Base-by-base conservation (phyloP, 2,113 vertebrate genomes). In the Cheirogaleus medius region DNA sequence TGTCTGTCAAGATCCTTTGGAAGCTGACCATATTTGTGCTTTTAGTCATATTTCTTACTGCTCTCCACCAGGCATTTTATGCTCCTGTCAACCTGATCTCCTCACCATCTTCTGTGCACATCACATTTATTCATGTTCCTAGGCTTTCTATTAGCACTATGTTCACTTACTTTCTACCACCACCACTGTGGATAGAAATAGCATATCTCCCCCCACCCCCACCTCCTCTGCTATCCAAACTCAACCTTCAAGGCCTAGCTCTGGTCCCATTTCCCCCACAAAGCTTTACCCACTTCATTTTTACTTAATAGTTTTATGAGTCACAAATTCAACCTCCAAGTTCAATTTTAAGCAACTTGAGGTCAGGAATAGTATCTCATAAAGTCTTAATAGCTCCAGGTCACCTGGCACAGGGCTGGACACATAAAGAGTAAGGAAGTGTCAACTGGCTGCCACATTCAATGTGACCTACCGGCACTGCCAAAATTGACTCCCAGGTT, bases 261-360 rank as follows among this genome's bases (percentile, higher is more conserved):
- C 21, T 54, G 21, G 42, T 87, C 29, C 39, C 60, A 71, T 68
- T 87, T 42, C 32, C 17, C 34, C 73, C 56, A 84, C 8, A 68
- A 69, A 92, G 58, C 17, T 14, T 82, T 29, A 15, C 20, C 54
- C 54, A 74, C 20, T 87, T 94, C 17, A 56, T 82, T 95, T 89
- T 73, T 74, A 74, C 78, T 42, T 63, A 47, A 76, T 73, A 86
- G 25, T 54, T 88, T 47, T 71, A 64, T 58, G 11, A 95, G 64
- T 68, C 63, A 82, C 69, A 91, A 66, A 78, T 27, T 93, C 52
- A 52, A 77, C 21, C 52, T 96, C 32, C 44, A 80, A 87, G 49
- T n/a, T 76, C 68, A 88, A 74, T 81, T 80, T 88, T 78, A 94
- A 78, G 39, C 37, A 96, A 93, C 44, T 74, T 90, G 49, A 84